These are phyloP conservation scores for Drepana arcuata DNA, from an alignment of 1,140 invertebrate genomes.

Conservation along the genomic window DNA sequence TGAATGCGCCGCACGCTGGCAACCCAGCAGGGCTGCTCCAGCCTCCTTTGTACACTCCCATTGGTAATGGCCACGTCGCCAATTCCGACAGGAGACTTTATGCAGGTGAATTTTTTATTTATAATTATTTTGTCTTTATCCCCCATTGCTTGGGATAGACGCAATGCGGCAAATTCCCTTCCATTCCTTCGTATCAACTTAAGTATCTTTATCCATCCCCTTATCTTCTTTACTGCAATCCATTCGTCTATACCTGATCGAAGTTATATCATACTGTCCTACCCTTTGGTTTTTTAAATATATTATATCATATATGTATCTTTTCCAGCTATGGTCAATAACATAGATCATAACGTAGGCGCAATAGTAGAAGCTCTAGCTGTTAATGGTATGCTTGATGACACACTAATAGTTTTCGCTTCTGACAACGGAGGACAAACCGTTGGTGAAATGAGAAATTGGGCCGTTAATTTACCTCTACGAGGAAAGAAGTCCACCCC, in stretches of 20 bases:
- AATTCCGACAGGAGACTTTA: conserved; percentile 48
- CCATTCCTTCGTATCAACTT: too few relatives aligned
- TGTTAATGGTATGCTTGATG: conserved; percentile 77
- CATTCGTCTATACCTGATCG: background rate
- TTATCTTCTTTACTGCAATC: too few relatives aligned
- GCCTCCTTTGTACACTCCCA: conserved; percentile 30
- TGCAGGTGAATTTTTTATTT: conserved; percentile 31
- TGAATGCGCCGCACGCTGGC: conserved; percentile 51
- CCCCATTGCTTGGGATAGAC: too few relatives aligned
- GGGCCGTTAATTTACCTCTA: conserved; percentile 90
- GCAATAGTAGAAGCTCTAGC: conserved; percentile 79
- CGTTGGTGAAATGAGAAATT: conserved; percentile 80
- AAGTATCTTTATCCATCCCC: too few relatives aligned
- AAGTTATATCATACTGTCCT: background rate
- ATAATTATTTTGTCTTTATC: background rate
- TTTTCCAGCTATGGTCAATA: conserved; percentile 44
- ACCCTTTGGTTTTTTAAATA: background rate
- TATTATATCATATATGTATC: too few relatives aligned
- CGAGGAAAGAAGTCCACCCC: conserved; percentile 85
- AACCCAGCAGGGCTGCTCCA: conserved; percentile 40
- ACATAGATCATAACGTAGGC: conserved; percentile 82
- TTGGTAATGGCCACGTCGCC: conserved; percentile 40
- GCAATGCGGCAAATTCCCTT: too few relatives aligned
- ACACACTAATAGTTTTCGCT: conserved; percentile 83
- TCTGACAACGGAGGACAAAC: conserved; percentile 89